Evolutionary conservation across 2,797 vertebrate genomes (phyloP).

Genomic region (Vipera latastei): DNA sequence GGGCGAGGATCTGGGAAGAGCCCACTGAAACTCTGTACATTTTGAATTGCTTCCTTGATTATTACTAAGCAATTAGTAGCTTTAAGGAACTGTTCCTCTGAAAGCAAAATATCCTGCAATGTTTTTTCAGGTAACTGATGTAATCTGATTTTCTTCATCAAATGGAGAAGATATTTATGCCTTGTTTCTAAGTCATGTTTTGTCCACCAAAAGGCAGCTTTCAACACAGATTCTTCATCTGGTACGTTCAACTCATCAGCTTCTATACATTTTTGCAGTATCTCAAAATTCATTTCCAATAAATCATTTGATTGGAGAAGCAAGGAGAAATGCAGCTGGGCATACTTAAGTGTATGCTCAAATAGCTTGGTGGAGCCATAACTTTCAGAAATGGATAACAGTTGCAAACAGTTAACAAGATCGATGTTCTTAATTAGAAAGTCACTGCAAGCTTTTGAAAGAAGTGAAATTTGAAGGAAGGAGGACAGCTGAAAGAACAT

Average conservation of each 20-base stretch:
- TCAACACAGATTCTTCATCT: slow-evolving; percentile 84
- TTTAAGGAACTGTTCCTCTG: slow-evolving; percentile 74
- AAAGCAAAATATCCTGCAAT: slow-evolving; percentile 75
- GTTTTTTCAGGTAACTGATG: slow-evolving; percentile 84
- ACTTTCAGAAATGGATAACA: slow-evolving; percentile 87
- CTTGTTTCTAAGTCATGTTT: slow-evolving; percentile 76
- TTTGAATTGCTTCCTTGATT: slow-evolving; percentile 75
- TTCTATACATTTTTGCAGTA: slow-evolving; percentile 82
- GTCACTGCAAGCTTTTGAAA: slow-evolving; percentile 91
- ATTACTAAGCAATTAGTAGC: slow-evolving; percentile 72
- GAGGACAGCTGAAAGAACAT: slow-evolving; percentile 86
- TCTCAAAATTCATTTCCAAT: slow-evolving; percentile 85
- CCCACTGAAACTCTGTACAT: slow-evolving; percentile 76
- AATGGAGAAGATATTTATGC: slow-evolving; percentile 74
- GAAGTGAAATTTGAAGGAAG: slow-evolving; percentile 81
- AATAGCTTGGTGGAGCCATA: slow-evolving; percentile 86
- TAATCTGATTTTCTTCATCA: slow-evolving; percentile 86
- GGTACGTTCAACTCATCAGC: slow-evolving; percentile 82
- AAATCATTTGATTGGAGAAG: slow-evolving; percentile 85
- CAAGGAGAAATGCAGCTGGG: slow-evolving; percentile 80
- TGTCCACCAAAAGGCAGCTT: slow-evolving; percentile 84
- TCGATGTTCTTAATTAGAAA: slow-evolving; percentile 90
- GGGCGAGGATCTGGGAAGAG: slow-evolving; percentile 87
- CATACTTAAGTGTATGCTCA: slow-evolving; percentile 80
- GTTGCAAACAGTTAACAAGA: slow-evolving; percentile 86